phyloP scores from a whole-genome alignment of 2,797 vertebrate species.

The Cynopterus sphinx region DNA sequence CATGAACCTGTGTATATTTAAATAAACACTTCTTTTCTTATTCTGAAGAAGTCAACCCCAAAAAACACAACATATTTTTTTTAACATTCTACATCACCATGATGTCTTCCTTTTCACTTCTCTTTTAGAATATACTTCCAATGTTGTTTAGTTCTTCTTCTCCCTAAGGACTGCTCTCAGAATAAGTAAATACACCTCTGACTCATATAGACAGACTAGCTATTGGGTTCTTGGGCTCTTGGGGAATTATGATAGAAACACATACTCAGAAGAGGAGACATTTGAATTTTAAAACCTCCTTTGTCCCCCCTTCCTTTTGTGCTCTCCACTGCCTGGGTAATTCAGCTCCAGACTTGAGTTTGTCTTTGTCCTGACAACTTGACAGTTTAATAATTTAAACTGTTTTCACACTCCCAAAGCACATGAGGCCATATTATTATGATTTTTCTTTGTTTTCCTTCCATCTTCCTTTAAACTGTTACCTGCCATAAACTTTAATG shows the following conservation, averaged over 20 bases:
- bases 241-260: constrained; percentile 62
- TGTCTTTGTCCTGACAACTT: constrained; percentile 67
- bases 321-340: not conserved
- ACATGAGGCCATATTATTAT: constrained; percentile 68
- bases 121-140: constrained; percentile 27
- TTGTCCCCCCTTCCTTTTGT: not conserved
- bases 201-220: constrained; percentile 56
- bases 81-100: not conserved
- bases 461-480: constrained; percentile 68
- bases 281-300: constrained; percentile 71
- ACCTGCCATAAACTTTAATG: constrained; percentile 33
- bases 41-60: not conserved
- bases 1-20: not conserved
- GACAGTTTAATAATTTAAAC: constrained; percentile 83
- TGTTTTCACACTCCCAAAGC: constrained; percentile 78
- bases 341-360: constrained; percentile 69
- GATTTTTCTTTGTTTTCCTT: constrained; percentile 30
- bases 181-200: constrained; percentile 51
- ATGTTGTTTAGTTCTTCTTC: not conserved
- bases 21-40: not conserved
- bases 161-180: constrained; percentile 38
- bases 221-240: constrained; percentile 25
- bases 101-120: not conserved
- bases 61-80: not conserved
- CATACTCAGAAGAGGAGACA: constrained; percentile 55